A percentile compares a stretch with the other conserved stretches of the same genome.
Evolutionary conservation across 2,888 invertebrate species (phyloP).

Genomic region (Nudaria mundana): DNA sequence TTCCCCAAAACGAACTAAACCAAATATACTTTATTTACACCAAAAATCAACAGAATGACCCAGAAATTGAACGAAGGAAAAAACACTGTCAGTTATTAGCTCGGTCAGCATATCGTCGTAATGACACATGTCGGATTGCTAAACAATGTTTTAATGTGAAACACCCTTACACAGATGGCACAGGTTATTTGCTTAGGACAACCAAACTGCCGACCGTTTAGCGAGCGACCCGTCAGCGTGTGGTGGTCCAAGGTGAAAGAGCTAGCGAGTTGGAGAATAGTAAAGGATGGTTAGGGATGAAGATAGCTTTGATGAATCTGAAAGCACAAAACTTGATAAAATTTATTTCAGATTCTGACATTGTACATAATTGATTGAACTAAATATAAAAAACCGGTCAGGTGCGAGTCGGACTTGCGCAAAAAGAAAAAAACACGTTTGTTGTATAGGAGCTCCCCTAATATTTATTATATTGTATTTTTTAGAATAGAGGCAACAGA

Average conservation of each 20-base stretch:
- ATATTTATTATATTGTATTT: no score
- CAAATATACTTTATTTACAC: conserved; percentile 7
- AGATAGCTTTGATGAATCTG: no score
- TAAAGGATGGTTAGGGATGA: no score
- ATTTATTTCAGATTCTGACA: not conserved
- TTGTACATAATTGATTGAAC: no score
- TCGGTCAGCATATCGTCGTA: conserved; percentile 61
- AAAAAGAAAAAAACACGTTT: no score
- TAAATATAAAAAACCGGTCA: no score
- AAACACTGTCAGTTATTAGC: conserved; percentile 45
- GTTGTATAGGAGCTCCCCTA: no score
- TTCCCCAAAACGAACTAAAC: not conserved
- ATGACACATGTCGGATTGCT: conserved; percentile 68
- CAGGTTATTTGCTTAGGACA: conserved; percentile 77
- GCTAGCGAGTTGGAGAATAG: conserved; percentile 5
- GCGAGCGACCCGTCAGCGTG: conserved; percentile 50
- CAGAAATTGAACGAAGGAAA: conserved; percentile 53
- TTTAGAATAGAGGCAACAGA: no score
- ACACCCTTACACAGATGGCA: conserved; percentile 69
- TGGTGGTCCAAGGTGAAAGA: conserved; percentile 12
- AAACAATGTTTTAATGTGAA: conserved; percentile 76
- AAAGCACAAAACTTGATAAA: no score
- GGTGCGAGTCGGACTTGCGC: no score
- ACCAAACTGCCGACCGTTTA: conserved; percentile 75
- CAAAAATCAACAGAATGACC: conserved; percentile 11